Conservation (phyloP, 2,113 vertebrate species). For the Barbus barbus region DNA sequence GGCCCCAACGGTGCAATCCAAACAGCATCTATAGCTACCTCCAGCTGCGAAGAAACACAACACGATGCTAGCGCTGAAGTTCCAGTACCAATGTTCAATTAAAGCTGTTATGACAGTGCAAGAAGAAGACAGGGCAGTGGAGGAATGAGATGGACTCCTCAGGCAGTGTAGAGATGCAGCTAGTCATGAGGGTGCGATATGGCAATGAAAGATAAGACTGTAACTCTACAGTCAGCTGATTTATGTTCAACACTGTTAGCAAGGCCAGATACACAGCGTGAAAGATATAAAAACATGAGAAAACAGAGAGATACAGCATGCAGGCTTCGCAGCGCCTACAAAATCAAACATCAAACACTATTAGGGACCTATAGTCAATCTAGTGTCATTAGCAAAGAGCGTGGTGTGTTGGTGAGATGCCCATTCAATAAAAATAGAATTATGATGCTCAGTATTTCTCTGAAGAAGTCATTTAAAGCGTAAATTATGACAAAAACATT, state of each 20-base stretch:
- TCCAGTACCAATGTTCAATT: constrained; percentile 29
- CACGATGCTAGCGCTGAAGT: too few relatives aligned
- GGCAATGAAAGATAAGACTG: constrained; percentile 30
- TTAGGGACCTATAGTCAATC: neutral
- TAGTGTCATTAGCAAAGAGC: neutral
- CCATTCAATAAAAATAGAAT: neutral
- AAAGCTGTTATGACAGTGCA: constrained; percentile 33
- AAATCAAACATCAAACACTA: neutral
- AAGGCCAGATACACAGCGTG: constrained; percentile 39
- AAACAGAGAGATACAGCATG: neutral
- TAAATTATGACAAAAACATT: neutral
- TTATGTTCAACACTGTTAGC: constrained; percentile 41
- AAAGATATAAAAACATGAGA: constrained; percentile 39
- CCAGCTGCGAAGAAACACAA: neutral
- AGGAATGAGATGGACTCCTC: constrained; percentile 35
- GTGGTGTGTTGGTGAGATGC: neutral
- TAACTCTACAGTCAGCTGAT: constrained; percentile 36
- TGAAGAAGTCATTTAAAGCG: neutral
- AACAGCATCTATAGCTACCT: neutral
- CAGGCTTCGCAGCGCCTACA: neutral
- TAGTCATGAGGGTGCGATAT: constrained; percentile 38
- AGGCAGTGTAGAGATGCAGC: constrained; percentile 8
- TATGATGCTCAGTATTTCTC: neutral
- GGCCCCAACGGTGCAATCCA: neutral
- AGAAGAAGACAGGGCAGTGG: neutral